Conservation (phyloP, 2,888 invertebrate species). For the Stictocephala bisonia region DNA sequence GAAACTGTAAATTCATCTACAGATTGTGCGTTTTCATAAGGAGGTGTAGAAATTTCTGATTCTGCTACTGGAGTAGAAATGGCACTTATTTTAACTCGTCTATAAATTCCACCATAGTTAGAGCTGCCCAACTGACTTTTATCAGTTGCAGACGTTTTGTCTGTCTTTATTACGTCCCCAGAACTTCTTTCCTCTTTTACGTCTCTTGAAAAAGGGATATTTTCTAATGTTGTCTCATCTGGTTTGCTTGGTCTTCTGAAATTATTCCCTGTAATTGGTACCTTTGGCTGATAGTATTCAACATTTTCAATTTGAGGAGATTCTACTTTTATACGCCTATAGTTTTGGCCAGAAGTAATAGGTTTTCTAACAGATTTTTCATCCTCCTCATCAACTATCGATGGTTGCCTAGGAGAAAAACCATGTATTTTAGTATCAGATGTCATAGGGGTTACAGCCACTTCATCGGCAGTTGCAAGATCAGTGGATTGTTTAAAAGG, state of each 20-base stretch:
- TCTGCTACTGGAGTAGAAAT: constrained; percentile 1
- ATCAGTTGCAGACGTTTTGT: neutral
- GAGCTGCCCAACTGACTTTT: neutral
- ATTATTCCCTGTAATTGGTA: constrained; percentile 23
- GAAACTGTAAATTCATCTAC: neutral
- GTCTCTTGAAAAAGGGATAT: neutral
- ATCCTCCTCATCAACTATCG: neutral
- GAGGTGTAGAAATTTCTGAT: neutral
- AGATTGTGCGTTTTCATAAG: neutral
- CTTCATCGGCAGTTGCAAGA: no score
- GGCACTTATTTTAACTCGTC: constrained; percentile 26
- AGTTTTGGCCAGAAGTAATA: constrained; percentile 18
- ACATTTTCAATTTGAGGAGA: constrained; percentile 18
- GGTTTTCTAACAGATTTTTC: constrained; percentile 7
- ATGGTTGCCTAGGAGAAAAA: constrained; percentile 1
- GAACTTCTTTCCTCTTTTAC: neutral
- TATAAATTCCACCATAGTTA: constrained; percentile 13
- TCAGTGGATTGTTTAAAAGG: constrained; percentile 14
- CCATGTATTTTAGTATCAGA: no score
- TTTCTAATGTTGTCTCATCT: constrained; percentile 4
- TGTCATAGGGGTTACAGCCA: no score
- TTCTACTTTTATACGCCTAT: constrained; percentile 32
- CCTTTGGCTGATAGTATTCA: constrained; percentile 12
- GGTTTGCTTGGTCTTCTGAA: constrained; percentile 39
- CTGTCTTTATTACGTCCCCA: neutral